Percentiles rank a stretch among this genome's conserved stretches.
These are phyloP conservation scores for Epinotia nisella DNA, from an alignment of 2,888 invertebrate species.

Conservation along the genomic window DNA sequence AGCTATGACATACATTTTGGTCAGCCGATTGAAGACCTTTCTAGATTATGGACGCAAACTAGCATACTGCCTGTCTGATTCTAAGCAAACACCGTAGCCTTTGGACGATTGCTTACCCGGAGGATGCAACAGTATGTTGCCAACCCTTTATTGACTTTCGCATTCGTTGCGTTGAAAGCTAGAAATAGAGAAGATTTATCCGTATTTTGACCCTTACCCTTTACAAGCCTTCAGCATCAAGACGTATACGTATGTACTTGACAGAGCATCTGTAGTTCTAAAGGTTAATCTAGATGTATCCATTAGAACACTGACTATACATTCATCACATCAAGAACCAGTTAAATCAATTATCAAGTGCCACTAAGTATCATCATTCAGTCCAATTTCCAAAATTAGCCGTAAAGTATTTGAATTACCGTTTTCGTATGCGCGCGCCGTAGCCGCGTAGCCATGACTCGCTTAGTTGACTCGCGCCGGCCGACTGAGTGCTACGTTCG, in stretches of 20 bases:
- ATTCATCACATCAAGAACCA: background rate
- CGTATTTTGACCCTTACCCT: background rate
- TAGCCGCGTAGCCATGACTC: constrained; percentile 57
- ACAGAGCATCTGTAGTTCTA: background rate
- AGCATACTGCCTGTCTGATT: too few species aligned
- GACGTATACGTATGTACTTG: background rate
- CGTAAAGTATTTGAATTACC: constrained; percentile 81
- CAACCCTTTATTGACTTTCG: too few species aligned
- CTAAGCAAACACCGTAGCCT: too few species aligned
- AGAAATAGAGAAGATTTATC: background rate
- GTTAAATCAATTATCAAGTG: constrained; percentile 37
- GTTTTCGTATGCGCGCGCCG: constrained; percentile 82
- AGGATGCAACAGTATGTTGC: too few species aligned
- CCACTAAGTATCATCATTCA: constrained; percentile 78
- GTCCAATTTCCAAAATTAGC: constrained; percentile 82
- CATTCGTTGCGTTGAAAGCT: too few species aligned
- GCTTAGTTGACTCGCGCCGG: constrained; percentile 61
- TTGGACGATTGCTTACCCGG: too few species aligned
- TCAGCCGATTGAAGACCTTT: too few species aligned
- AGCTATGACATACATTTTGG: too few species aligned
- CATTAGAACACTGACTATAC: background rate
- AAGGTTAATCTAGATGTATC: background rate
- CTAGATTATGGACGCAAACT: too few species aligned
- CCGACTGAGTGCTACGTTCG: constrained; percentile 48
- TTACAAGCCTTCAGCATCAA: background rate